These are phyloP conservation scores for Tetraodon nigroviridis DNA, from an alignment of 2,113 vertebrate genomes.

Conservation along the genomic window DNA sequence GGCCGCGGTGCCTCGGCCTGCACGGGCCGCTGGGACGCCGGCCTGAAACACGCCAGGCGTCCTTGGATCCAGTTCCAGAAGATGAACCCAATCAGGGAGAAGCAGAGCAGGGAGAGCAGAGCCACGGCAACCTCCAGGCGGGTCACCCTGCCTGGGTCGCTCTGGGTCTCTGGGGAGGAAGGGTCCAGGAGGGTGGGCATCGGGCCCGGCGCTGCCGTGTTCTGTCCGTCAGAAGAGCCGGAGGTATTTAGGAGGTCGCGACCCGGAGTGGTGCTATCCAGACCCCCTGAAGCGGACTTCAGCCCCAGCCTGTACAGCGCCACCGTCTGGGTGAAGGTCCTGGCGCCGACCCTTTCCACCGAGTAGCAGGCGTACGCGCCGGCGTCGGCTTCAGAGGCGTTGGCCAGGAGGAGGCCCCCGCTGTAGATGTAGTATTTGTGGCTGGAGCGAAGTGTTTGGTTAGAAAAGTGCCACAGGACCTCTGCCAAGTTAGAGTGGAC, in stretches of 20 bases:
- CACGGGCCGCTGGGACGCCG: constrained; percentile 5
- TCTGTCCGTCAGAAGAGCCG: not conserved
- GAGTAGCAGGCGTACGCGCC: constrained; percentile 69
- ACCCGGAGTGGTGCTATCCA: constrained; percentile 13
- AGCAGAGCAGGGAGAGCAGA: constrained; percentile 54
- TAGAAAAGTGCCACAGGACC: constrained; percentile 59
- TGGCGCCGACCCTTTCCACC: constrained; percentile 49
- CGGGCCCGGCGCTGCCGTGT: not conserved
- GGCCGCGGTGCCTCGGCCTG: constrained; percentile 28
- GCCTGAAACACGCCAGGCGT: constrained; percentile 26
- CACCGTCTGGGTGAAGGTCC: constrained; percentile 41
- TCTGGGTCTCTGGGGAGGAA: constrained; percentile 7
- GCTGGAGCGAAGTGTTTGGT: constrained; percentile 38
- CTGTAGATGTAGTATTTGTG: constrained; percentile 61
- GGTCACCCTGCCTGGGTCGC: constrained; percentile 14
- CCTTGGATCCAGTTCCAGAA: constrained; percentile 58
- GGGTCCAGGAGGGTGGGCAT: not conserved
- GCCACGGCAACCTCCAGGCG: constrained; percentile 51
- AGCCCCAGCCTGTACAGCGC: constrained; percentile 51
- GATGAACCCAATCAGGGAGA: constrained; percentile 55
- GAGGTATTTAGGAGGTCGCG: constrained; percentile 19
- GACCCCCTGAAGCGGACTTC: not conserved
- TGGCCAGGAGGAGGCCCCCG: constrained; percentile 62
- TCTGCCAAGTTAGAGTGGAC: constrained; percentile 70
- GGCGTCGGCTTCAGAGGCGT: constrained; percentile 31